Percentiles rank a stretch among this genome's conserved stretches.
These are phyloP conservation scores for Neopelma chrysocephalum DNA, from an alignment of 2,797 vertebrate genomes.

Conservation along the genomic window DNA sequence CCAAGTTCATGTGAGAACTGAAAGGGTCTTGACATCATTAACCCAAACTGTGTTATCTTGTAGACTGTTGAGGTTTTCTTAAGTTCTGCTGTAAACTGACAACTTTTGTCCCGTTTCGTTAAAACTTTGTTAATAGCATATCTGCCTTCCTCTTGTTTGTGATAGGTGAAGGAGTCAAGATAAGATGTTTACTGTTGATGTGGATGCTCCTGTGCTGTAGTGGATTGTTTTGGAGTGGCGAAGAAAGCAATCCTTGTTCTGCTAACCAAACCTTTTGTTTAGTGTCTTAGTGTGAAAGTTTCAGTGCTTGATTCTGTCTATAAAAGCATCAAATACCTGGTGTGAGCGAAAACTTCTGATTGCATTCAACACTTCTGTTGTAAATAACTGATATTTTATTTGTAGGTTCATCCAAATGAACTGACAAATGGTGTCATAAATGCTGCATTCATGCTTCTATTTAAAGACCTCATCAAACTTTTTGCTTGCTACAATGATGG, in stretches of 20 bases:
- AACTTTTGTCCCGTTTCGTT: background rate
- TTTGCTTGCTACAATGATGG: constrained; percentile 99
- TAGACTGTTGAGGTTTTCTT: background rate
- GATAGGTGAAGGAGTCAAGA: background rate
- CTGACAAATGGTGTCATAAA: constrained; percentile 95
- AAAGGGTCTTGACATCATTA: background rate
- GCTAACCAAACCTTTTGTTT: background rate
- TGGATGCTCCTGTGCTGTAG: background rate
- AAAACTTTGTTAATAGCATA: background rate
- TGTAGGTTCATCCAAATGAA: constrained; percentile 91
- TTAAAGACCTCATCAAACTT: constrained; percentile 98
- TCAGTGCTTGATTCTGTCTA: background rate
- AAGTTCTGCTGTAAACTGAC: background rate
- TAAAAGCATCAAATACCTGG: background rate
- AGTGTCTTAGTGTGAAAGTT: background rate
- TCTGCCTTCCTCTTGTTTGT: background rate
- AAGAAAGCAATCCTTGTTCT: background rate
- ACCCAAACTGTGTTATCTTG: background rate
- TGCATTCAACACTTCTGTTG: background rate
- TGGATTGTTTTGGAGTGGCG: background rate
- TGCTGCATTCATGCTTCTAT: constrained; percentile 94
- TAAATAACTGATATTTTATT: constrained; percentile 45
- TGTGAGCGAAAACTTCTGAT: background rate
- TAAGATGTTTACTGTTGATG: background rate
- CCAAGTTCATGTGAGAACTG: background rate